Conservation (phyloP, 2,888 invertebrate genomes). For the Temnothorax unifasciatus region DNA sequence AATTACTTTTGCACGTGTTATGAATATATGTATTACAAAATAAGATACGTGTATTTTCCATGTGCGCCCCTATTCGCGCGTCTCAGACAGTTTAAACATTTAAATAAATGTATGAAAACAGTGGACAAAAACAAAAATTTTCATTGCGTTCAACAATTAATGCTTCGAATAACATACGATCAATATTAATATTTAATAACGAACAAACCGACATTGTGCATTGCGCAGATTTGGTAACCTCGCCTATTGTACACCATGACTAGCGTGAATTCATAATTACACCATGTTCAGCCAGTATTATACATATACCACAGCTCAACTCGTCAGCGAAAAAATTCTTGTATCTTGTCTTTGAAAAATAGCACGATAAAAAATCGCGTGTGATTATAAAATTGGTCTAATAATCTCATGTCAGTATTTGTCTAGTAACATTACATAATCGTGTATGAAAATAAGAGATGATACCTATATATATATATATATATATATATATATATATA, state of each 20-base stretch:
- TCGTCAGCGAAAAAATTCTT: background rate
- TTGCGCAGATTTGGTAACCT: background rate
- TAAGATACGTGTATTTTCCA: no score
- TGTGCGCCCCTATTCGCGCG: background rate
- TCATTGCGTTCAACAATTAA: background rate
- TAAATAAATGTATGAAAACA: background rate
- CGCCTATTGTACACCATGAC: background rate
- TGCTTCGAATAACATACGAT: background rate
- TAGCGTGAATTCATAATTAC: constrained; percentile 14
- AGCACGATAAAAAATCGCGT: background rate
- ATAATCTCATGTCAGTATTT: background rate
- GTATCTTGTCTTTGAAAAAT: background rate
- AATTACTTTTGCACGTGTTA: background rate
- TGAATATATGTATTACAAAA: no score
- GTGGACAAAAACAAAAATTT: background rate
- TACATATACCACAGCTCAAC: background rate
- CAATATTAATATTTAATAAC: background rate
- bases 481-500: no score
- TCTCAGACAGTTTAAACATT: background rate
- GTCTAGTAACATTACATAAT: background rate
- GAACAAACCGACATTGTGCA: background rate
- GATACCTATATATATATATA: no score
- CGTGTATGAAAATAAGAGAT: background rate
- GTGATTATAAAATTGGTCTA: background rate
- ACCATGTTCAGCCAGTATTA: background rate